Percentiles rank a stretch among this genome's conserved stretches.
Evolutionary conservation across 1,140 invertebrate genomes (phyloP).

Genomic region (Leptopilina clavipes): DNA sequence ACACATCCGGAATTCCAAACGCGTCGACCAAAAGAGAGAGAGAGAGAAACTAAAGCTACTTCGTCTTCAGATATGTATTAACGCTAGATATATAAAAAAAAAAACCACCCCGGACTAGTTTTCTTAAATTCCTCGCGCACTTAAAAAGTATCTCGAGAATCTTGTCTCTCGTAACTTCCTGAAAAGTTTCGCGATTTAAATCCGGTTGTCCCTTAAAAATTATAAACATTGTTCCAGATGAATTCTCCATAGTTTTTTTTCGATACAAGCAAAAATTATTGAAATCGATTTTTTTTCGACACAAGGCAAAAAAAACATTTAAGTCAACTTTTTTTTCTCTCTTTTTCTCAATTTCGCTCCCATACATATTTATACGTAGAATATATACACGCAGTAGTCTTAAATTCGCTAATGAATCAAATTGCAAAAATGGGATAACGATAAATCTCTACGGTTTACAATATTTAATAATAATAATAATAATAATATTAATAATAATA

Average conservation of each 20-base stretch:
- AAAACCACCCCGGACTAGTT: conserved; percentile 18
- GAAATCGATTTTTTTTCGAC: too few species aligned
- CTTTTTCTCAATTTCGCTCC: background rate
- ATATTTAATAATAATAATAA: conserved; percentile 42
- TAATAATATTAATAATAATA: conserved; percentile 43
- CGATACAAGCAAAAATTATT: too few species aligned
- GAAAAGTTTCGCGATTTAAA: background rate
- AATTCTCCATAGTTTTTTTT: too few species aligned
- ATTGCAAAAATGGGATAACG: conserved; percentile 47
- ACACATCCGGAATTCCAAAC: conserved; percentile 18
- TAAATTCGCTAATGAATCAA: conserved; percentile 9
- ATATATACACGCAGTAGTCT: background rate
- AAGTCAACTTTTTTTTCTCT: background rate
- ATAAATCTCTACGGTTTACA: conserved; percentile 44
- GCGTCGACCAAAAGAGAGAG: background rate
- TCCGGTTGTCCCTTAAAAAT: background rate
- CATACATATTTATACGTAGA: too few species aligned
- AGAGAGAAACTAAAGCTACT: conserved; percentile 1
- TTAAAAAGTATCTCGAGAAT: background rate
- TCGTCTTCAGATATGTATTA: conserved; percentile 16
- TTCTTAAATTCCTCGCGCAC: too few species aligned
- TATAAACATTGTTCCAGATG: too few species aligned
- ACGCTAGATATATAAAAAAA: background rate
- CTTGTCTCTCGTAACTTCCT: conserved; percentile 15
- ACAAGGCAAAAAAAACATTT: too few species aligned